Percentiles rank a stretch among this genome's conserved stretches.
Evolutionary conservation across 1,140 invertebrate species (phyloP).

Genomic region (Aphis gossypii): DNA sequence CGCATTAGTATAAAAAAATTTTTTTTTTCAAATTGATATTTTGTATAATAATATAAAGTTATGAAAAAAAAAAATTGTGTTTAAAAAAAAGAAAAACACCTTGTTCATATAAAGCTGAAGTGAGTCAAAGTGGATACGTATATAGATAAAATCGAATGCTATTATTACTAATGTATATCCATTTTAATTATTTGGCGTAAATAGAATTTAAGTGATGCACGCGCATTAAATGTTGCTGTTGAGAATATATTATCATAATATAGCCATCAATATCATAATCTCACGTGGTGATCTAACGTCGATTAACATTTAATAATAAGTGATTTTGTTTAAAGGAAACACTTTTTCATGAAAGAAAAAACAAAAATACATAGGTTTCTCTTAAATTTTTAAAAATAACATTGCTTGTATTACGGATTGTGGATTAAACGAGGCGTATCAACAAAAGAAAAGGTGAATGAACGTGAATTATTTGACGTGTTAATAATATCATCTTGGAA

Average conservation of each 20-base stretch:
- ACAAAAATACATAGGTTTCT: background rate
- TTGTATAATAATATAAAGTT: background rate
- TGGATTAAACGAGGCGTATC: background rate
- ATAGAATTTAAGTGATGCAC: background rate
- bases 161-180: background rate
- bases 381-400: background rate
- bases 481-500: background rate
- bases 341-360: background rate
- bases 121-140: background rate
- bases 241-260: background rate
- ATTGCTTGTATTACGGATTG: background rate
- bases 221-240: background rate
- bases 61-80: background rate
- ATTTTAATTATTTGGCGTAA: background rate
- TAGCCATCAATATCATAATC: background rate
- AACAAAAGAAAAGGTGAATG: background rate
- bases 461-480: background rate
- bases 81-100: background rate
- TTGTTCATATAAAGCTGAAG: background rate
- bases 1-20: background rate
- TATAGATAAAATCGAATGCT: background rate
- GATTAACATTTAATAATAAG: background rate
- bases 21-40: background rate
- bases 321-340: background rate
- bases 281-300: background rate